Evolutionary conservation across 2,113 vertebrate genomes (phyloP), one percentile per base, ranked within the genome.

Genomic region (Lonchura striata): DNA sequence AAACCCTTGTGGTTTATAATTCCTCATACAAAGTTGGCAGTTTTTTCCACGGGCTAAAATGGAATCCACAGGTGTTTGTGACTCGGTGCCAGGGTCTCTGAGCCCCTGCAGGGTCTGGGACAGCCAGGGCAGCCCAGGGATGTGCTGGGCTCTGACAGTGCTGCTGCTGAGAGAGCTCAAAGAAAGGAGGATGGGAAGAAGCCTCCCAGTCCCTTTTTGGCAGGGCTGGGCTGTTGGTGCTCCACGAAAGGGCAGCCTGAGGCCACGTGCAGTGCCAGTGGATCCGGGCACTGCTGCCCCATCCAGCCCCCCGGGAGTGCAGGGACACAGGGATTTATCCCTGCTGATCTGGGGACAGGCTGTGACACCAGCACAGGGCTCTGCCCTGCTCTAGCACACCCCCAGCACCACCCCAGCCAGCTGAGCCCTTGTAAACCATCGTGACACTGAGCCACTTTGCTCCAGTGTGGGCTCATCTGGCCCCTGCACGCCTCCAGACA

Each of bases 151-250:
- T 39, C 39, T 39, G 39, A 9, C 39, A 39, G 39, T 39, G 9
- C 16, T 70, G 65, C 74, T 70, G 65, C 70, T 56, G 49, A 27
- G 41, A 44, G n/a, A 83, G 21, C 41, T n/a, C 13, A 15, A 4
- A 10, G 13, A 6, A 2, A 31, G 49, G 10, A 42, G 7, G 35
- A n/a, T 39, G 44, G 63, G 27, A 28, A 56, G 59, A 46, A 59
- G 3, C 3, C 0, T 5, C 13, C 10, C 7, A 0, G 0, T 28
- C 3, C 3, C 4, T 15, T 27, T 44, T 5, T 37, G 82, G 24
- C 49, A 8, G 13, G 30, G 52, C 53, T 6, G 4, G 30, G 65
- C 39, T 74, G 66, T n/a, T n/a, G n/a, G n/a, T n/a, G n/a, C 69
- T n/a, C 24, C 30, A 5, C 28, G 7, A 8, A 35, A 35, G 39